These are phyloP conservation scores for Chrysemys picta DNA, from an alignment of 2,113 vertebrate genomes.

Conservation along the genomic window DNA sequence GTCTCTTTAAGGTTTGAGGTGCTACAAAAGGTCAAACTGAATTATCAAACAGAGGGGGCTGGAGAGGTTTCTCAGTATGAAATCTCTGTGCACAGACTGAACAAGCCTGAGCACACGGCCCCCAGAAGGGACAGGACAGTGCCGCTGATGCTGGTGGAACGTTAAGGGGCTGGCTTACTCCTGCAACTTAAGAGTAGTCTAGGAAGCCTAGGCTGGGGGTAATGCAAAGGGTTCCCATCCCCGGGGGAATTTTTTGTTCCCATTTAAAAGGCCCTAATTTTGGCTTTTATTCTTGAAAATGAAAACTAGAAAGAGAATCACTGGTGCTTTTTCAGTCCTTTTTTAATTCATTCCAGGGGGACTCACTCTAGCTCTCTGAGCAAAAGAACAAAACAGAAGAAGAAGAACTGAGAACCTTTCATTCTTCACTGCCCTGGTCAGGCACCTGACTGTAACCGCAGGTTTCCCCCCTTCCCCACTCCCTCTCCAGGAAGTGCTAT, in stretches of 20 bases:
- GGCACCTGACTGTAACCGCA: not conserved
- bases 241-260: not conserved
- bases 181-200: not conserved
- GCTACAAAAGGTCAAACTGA: not conserved
- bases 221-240: not conserved
- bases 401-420: not conserved
- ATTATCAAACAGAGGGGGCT: not conserved
- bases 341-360: not conserved
- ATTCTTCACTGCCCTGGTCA: not conserved
- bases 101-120: not conserved
- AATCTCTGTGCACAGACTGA: not conserved
- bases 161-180: not conserved
- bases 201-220: not conserved
- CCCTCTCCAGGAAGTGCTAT: not conserved
- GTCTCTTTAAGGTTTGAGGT: not conserved
- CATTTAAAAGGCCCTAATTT: not conserved
- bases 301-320: not conserved
- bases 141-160: not conserved
- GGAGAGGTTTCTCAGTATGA: not conserved
- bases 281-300: not conserved
- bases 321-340: not conserved
- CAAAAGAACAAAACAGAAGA: not conserved
- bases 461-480: too few species aligned
- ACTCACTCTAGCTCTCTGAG: not conserved
- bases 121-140: not conserved